Evolutionary conservation across 2,888 invertebrate species (phyloP), one percentile per base, ranked within the genome.

Genomic region (Rhagium mordax): DNA sequence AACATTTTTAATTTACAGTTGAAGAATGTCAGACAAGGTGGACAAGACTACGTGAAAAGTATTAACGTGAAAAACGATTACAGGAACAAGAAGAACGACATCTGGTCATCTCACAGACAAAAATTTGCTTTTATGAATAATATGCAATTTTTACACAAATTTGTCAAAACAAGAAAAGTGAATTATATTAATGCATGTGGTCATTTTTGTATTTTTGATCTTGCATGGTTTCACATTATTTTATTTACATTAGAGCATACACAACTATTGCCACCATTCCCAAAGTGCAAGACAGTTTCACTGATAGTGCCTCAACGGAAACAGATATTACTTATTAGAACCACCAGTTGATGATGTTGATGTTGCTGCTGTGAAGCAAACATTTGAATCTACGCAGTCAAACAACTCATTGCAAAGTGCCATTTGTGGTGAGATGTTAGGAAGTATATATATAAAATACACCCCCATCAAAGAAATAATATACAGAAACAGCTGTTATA

Each of bases 131-230:
- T 13, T 33, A 33, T 33, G 33, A 33, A 33, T 10, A 33, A 33
- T 33, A 13, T 33, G 33, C 33, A 33, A 33, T 33, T 33, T 33
- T 33, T 33, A 33, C 10, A 13, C 33, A 33, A 33, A 1, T 33
- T 33, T 33, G 33, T 68, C 15, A 68, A 68, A 18, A 60, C 60
- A 33, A 33, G 13, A 33, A 33, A 5, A 33, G 33, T 8, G 3
- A 24, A 24, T 24, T 24, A 24, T 4, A 24, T n/a, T n/a, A n/a
- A n/a, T n/a, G n/a, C n/a, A n/a, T n/a, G n/a, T 6, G 6, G 24
- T 24, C 3, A 6, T 24, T 24, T 24, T n/a, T n/a, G n/a, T 6
- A 6, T 24, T 24, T 4, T 6, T 6, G 24, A 24, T 6, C 6
- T 24, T 24, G 24, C 24, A 24, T 24, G 24, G 3, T 24, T 3